Conservation (phyloP, 2,797 vertebrate genomes). For the Typhlichthys subterraneus region DNA sequence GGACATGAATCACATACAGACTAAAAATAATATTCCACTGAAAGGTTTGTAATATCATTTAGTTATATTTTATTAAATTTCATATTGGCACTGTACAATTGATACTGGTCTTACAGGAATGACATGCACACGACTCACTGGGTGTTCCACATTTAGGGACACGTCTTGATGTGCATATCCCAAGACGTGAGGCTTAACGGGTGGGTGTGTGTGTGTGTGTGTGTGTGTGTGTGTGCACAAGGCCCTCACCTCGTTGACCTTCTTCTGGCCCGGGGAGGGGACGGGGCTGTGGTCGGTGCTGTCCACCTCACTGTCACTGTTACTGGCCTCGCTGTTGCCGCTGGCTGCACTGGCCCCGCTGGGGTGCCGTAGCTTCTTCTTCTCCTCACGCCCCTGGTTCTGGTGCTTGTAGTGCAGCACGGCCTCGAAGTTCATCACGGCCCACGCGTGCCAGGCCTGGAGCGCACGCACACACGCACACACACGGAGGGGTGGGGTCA, state of each 20-base stretch:
- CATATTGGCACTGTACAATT: background rate
- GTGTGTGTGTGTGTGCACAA: background rate
- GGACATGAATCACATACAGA: background rate
- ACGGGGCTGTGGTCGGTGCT: conserved; percentile 91
- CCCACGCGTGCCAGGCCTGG: conserved; percentile 99
- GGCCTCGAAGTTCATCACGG: conserved; percentile 98
- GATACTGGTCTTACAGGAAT: background rate
- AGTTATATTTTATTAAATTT: too few species aligned
- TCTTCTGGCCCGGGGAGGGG: conserved; percentile 92
- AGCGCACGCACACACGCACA: conserved; percentile 19
- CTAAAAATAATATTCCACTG: too few species aligned
- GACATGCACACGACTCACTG: too few species aligned
- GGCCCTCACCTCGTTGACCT: conserved; percentile 87
- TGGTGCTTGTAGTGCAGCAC: conserved; percentile 98
- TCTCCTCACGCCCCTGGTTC: conserved; percentile 91
- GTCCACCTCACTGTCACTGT: conserved; percentile 93
- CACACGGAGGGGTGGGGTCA: conserved; percentile 6
- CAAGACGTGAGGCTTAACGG: too few species aligned
- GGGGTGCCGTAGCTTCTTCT: conserved; percentile 90
- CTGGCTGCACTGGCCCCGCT: conserved; percentile 90
- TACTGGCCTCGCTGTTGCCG: conserved; percentile 90
- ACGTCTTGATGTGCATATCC: too few species aligned
- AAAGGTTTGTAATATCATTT: background rate
- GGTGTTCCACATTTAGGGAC: too few species aligned
- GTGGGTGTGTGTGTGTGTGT: too few species aligned